A percentile compares a stretch with the other conserved stretches of the same genome.
Evolutionary conservation across 37 sponge, comb jelly and placozoan genomes (phyloP).

Genomic region (Dysidea cf. avara): DNA sequence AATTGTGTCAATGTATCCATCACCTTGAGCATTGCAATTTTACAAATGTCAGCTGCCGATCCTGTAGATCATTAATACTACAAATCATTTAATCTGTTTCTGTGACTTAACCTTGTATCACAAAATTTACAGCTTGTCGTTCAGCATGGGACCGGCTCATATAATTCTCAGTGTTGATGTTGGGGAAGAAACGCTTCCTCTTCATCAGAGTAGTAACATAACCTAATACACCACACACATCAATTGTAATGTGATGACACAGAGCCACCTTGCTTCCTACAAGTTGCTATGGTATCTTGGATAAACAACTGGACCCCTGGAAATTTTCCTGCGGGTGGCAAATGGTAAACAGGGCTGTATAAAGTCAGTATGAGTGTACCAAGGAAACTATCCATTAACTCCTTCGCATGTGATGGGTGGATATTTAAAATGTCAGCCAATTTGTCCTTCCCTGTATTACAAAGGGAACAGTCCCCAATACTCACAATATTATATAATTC

Average conservation of each 20-base stretch:
- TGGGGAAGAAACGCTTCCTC: conserved; percentile 58
- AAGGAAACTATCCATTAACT: conserved; percentile 63
- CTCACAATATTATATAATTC: neutral
- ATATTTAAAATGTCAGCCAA: conserved; percentile 64
- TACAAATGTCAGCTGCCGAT: conserved; percentile 84
- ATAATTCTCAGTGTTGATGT: conserved; percentile 42
- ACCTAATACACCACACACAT: conserved; percentile 21
- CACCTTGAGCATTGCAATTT: conserved; percentile 67
- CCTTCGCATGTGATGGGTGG: conserved; percentile 42
- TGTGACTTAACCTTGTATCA: conserved; percentile 61
- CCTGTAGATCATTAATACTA: conserved; percentile 8
- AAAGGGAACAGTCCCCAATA: neutral
- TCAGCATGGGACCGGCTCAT: conserved; percentile 39
- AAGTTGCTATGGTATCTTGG: conserved; percentile 15
- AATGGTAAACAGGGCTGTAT: neutral
- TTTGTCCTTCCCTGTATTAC: conserved; percentile 61
- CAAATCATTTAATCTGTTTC: neutral
- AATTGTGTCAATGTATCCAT: conserved; percentile 22
- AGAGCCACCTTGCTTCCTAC: conserved; percentile 43
- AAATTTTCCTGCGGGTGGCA: conserved; percentile 39
- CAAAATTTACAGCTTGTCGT: conserved; percentile 85
- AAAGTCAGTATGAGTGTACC: conserved; percentile 22
- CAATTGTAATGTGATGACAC: neutral
- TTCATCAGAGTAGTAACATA: conserved; percentile 40
- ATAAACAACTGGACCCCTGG: conserved; percentile 52